Evolutionary conservation across 2,888 invertebrate genomes (phyloP).

Genomic region (Eupithecia inturbata): DNA sequence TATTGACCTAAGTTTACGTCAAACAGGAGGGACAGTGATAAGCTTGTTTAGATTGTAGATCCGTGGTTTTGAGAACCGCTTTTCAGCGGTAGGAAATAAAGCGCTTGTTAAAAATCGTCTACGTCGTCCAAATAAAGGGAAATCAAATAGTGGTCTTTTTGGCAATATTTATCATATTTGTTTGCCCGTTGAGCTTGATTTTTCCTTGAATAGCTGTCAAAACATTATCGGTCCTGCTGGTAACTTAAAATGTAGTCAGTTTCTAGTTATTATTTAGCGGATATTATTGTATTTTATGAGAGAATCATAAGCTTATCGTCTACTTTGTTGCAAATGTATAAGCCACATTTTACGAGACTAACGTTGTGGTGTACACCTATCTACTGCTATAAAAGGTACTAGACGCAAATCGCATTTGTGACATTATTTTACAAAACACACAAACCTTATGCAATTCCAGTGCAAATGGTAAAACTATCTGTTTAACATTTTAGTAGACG

Average conservation of each 20-base stretch:
- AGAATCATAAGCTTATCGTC: background rate
- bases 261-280: background rate
- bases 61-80: background rate
- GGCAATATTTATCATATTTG: background rate
- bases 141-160: background rate
- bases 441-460: slow-evolving; percentile 5
- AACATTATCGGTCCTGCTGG: background rate
- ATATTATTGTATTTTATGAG: background rate
- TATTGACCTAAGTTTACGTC: background rate
- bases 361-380: background rate
- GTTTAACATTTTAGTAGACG: slow-evolving; percentile 28
- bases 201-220: background rate
- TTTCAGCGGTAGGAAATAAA: background rate
- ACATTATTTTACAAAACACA: slow-evolving; percentile 12
- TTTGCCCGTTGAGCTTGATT: background rate
- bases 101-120: background rate
- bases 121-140: background rate
- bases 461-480: slow-evolving; percentile 22
- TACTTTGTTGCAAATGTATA: background rate
- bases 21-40: background rate
- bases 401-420: slow-evolving; percentile 37
- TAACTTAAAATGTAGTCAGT: background rate
- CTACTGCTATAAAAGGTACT: background rate
- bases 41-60: background rate
- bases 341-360: background rate